A percentile compares a stretch with the other conserved stretches of the same genome.
These are phyloP conservation scores for Corythoichthys haematopterus DNA, from an alignment of 2,113 vertebrate genomes.

Conservation along the genomic window DNA sequence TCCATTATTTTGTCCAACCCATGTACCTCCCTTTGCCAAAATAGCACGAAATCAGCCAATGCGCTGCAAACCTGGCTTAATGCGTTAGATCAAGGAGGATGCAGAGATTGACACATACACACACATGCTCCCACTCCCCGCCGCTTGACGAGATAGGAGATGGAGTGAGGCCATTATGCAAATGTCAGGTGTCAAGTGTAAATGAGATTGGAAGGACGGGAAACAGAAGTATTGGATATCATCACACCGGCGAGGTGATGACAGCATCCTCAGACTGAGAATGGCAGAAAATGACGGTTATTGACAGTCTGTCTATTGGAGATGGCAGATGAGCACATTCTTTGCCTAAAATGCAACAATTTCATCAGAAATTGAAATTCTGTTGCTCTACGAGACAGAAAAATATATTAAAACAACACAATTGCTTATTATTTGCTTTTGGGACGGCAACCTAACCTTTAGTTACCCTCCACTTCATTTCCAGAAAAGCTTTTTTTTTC, in stretches of 20 bases:
- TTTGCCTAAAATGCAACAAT: background rate
- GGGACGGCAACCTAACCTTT: constrained; percentile 6
- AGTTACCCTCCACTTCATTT: constrained; percentile 23
- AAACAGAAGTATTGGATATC: constrained; percentile 64
- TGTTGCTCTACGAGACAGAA: background rate
- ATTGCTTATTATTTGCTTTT: background rate
- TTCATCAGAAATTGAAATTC: background rate
- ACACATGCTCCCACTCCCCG: constrained; percentile 18
- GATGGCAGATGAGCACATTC: background rate
- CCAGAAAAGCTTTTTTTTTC: constrained; percentile 11
- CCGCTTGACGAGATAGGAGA: constrained; percentile 48
- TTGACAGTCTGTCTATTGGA: constrained; percentile 10
- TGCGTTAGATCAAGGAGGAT: constrained; percentile 63
- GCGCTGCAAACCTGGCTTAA: constrained; percentile 52
- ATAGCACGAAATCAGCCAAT: constrained; percentile 63
- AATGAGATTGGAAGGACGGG: constrained; percentile 65
- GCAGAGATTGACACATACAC: background rate
- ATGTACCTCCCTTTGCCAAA: constrained; percentile 48
- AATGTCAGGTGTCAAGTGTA: constrained; percentile 73
- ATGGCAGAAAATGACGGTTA: constrained; percentile 24
- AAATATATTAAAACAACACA: background rate
- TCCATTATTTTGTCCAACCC: constrained; percentile 13
- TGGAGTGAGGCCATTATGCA: constrained; percentile 62
- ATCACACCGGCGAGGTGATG: constrained; percentile 52
- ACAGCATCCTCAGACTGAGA: constrained; percentile 47